phyloP scores from a whole-genome alignment of 2,888 invertebrate genomes.

The Eupithecia dodoneata region DNA sequence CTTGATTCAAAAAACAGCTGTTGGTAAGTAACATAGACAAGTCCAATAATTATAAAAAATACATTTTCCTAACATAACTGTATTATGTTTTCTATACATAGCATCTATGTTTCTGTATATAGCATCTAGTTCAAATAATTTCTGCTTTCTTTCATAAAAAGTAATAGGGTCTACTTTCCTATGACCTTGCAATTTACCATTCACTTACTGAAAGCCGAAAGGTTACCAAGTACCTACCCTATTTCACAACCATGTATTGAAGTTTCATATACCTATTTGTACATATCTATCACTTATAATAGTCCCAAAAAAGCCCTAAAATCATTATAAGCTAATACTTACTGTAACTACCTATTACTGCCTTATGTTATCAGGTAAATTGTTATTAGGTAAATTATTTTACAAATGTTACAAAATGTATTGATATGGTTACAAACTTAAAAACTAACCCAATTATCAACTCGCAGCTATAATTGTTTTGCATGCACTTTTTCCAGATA shows the following conservation, averaged over 20 bases:
- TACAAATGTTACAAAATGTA: too few species aligned
- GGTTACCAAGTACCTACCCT: neutral
- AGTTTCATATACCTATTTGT: neutral
- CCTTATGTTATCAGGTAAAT: neutral
- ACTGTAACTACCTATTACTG: neutral
- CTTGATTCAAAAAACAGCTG: slow-evolving; percentile 76
- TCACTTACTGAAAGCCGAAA: neutral
- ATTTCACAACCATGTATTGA: neutral
- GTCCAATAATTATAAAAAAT: neutral
- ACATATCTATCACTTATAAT: too few species aligned
- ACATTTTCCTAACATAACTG: neutral
- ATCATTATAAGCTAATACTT: too few species aligned
- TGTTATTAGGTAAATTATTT: neutral
- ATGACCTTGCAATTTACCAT: slow-evolving; percentile 26
- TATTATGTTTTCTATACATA: neutral
- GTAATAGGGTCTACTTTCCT: neutral
- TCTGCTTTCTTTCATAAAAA: neutral
- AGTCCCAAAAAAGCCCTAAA: too few species aligned
- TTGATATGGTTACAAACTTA: too few species aligned
- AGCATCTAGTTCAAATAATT: neutral
- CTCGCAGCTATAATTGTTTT: too few species aligned
- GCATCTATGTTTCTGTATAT: neutral
- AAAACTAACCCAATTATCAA: too few species aligned
- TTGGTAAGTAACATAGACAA: slow-evolving; percentile 59
- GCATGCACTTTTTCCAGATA: too few species aligned